Evolutionary conservation across 2,797 vertebrate genomes (phyloP), one percentile per base, ranked within the genome.

Genomic region (Molossus molossus): DNA sequence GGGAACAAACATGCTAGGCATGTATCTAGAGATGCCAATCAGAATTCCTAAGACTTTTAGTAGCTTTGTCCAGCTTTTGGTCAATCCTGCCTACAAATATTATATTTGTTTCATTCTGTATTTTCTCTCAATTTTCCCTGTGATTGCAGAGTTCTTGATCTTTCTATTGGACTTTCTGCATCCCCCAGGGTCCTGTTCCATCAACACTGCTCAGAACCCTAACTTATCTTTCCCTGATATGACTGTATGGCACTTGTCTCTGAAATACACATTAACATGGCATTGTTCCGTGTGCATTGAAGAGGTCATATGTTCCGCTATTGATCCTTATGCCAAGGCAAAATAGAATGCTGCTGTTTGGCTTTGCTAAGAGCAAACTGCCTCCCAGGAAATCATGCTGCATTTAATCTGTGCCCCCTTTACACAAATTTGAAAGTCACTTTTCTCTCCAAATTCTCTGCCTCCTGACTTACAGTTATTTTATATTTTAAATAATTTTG

Each of bases 401-500:
- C 4, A 8, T 86, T 62, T 67, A 5, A 53, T 27, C 13, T 9
- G 3, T 87, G 17, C 1, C 64, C 12, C 53, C 21, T 84, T 86
- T 76, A 29, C 5, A 33, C 9, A 83, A 82, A 80, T 33, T 33
- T 62, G 10, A 21, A 60, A 57, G 45, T 70, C 13, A 40, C 67
- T 48, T 91, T 45, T 23, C 8, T 81, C n/a, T 65, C 57, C 33
- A 84, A 90, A 94, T 89, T 76, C 25, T 85, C 70, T 91, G 18
- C 14, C 17, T 91, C 57, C 50, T 65, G n/a, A 84, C 20, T 48
- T 94, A 81, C 12, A 58, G 11, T 23, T 50, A 65, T 53, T 95
- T 83, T 60, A 15, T 77, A 65, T 70, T 92, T 92, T 80, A 82
- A 94, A 94, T 91, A 75, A 77, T 58, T 89, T 58, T 62, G 15